Base-by-base conservation (phyloP, 2,797 vertebrate species). In the Novumbra hubbsi region DNA sequence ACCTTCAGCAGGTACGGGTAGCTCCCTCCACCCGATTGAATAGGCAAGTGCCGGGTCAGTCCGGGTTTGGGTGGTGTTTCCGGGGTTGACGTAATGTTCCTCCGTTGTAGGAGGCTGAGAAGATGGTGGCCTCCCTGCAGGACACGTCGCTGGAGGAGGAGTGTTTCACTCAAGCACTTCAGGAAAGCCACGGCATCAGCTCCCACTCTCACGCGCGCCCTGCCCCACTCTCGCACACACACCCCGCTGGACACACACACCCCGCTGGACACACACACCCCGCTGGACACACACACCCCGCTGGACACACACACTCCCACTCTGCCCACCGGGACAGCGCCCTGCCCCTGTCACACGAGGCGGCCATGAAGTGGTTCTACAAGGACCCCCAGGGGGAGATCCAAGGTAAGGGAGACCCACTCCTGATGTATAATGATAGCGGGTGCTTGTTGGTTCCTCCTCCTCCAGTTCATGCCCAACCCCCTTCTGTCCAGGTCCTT, bases 301-400 rank as follows among this genome's bases (percentile, higher is more conserved):
- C 70, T n/a, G 52, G 15, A 21, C 70, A 71, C 70, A 24, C 48
- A 8, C 68, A 52, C 68, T 32, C 70, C 32, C 50, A 34, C 32
- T 41, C 55, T 0, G n/a, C 70, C 52, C 50, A 34, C 30, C 21
- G 30, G 11, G 30, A 55, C 70, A 45, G 32, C 52, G 96, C 96
- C 81, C 92, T 97, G 73, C 96, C 96, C 0, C 93, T 98, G 73
- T 92, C 93, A 24, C 96, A 97, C 0, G 96, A 97, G 76, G 95
- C 95, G 0, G 96, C 96, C 84, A 96, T 95, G 89, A 97, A 96
- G 90, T 97, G 96, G 96, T 97, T 97, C 87, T 97, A 97, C 89
- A 97, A 97, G 82, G 96, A 97, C 84, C 95, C 96, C 0, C 96
- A 97, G 89, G 96, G 95, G 74, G 96, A 97, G 85, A 96, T 97